A percentile compares a stretch with the other conserved stretches of the same genome.
These are phyloP conservation scores for Colossoma macropomum DNA, from an alignment of 2,113 vertebrate genomes.

Conservation along the genomic window DNA sequence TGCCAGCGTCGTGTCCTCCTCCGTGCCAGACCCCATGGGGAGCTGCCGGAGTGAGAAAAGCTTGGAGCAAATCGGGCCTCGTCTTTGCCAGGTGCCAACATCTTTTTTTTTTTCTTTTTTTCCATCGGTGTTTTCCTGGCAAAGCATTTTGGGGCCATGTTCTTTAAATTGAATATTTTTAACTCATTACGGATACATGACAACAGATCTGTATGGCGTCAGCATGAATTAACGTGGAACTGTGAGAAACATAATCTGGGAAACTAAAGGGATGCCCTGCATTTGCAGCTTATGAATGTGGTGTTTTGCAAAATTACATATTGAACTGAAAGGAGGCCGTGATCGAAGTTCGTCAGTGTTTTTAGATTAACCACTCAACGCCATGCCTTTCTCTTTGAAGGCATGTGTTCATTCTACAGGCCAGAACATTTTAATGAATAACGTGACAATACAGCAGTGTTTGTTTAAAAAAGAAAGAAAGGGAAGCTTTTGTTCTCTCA, in stretches of 20 bases:
- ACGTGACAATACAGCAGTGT: no score
- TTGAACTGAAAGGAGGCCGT: neutral
- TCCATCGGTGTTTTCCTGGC: conserved; percentile 14
- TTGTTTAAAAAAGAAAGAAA: no score
- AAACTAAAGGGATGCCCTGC: neutral
- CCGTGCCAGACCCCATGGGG: conserved; percentile 1
- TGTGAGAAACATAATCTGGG: neutral
- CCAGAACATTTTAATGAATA: no score
- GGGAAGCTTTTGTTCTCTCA: no score
- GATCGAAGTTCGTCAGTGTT: neutral
- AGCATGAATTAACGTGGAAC: neutral
- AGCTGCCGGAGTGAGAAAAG: conserved; percentile 19
- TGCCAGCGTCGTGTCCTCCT: conserved; percentile 11
- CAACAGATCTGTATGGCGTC: neutral
- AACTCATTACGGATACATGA: neutral
- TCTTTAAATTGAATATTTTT: conserved; percentile 23
- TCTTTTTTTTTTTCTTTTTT: conserved; percentile 5
- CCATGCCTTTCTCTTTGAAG: neutral
- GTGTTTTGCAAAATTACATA: neutral
- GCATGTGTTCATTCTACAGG: no score
- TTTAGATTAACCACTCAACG: neutral
- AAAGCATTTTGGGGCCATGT: neutral
- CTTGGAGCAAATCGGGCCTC: neutral
- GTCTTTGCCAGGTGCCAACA: neutral
- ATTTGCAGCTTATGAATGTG: neutral